Evolutionary conservation across 2,888 invertebrate species (phyloP).

Genomic region (Sminthurinus aureus): DNA sequence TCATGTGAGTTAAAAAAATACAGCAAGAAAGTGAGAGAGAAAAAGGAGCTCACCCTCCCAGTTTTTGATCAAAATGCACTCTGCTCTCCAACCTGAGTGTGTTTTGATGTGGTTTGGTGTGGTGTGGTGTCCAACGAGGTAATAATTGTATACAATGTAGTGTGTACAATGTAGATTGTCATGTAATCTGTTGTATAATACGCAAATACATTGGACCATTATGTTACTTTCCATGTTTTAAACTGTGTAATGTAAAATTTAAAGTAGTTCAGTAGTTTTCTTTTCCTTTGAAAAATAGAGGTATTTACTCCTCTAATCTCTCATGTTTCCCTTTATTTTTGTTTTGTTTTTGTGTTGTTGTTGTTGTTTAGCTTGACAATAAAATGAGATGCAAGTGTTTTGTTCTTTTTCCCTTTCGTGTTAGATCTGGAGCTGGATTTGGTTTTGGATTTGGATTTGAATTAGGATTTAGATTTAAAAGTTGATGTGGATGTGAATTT

Average conservation of each 20-base stretch:
- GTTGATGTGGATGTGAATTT: constrained; percentile 2
- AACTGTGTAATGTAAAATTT: background rate
- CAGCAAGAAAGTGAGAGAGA: constrained; percentile 15
- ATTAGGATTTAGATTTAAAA: background rate
- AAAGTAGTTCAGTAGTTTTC: constrained; percentile 5
- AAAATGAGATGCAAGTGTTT: background rate
- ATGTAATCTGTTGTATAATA: constrained; percentile 1
- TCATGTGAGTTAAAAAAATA: background rate
- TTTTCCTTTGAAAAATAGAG: background rate
- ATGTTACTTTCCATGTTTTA: background rate
- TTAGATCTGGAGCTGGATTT: background rate
- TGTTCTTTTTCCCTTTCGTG: constrained; percentile 12
- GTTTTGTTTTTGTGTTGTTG: background rate
- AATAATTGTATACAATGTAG: constrained; percentile 25
- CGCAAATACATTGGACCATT: background rate
- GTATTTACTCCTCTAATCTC: no score
- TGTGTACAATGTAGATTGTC: constrained; percentile 14
- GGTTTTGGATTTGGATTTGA: constrained; percentile 31
- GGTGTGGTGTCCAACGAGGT: constrained; percentile 12
- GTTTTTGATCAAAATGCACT: constrained; percentile 11
- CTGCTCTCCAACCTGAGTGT: background rate
- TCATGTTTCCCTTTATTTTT: constrained; percentile 7
- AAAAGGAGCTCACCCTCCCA: constrained; percentile 9
- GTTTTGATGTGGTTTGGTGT: background rate
- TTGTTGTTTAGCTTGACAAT: background rate